phyloP scores from a whole-genome alignment of 2,797 vertebrate species.

The Scyliorhinus canicula region DNA sequence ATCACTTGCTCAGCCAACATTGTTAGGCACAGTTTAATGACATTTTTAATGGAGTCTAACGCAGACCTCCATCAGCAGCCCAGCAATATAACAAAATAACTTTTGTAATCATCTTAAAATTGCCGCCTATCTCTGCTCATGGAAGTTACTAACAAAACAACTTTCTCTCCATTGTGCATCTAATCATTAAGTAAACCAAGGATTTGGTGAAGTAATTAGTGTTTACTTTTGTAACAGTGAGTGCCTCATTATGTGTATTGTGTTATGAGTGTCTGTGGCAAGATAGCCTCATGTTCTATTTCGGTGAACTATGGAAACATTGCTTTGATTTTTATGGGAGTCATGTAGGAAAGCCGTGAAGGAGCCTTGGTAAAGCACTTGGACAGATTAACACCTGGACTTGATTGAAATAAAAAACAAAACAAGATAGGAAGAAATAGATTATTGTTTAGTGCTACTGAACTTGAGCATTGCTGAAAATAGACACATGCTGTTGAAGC shows the following conservation, averaged over 20 bases:
- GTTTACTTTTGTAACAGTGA: background rate
- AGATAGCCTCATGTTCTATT: background rate
- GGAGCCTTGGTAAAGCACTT: too few relatives aligned
- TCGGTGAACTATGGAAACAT: background rate
- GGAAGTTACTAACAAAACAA: too few relatives aligned
- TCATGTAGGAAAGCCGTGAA: too few relatives aligned
- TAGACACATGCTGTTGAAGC: too few relatives aligned
- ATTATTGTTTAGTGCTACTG: too few relatives aligned
- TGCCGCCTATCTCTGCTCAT: too few relatives aligned
- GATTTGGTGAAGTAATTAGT: background rate
- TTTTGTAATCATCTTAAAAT: too few relatives aligned
- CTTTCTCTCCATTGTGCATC: background rate
- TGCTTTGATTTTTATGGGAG: background rate
- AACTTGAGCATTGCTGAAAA: too few relatives aligned
- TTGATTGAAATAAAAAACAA: too few relatives aligned
- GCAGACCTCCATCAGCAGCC: background rate
- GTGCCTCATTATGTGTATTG: background rate
- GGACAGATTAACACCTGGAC: too few relatives aligned
- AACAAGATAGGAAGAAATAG: too few relatives aligned
- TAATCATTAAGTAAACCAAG: background rate
- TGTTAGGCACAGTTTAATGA: background rate
- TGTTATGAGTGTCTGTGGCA: background rate
- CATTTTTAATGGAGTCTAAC: background rate
- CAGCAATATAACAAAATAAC: background rate
- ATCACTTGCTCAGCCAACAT: background rate